These are phyloP conservation scores for Torymus auratus DNA, from an alignment of 2,888 invertebrate species.

Conservation along the genomic window DNA sequence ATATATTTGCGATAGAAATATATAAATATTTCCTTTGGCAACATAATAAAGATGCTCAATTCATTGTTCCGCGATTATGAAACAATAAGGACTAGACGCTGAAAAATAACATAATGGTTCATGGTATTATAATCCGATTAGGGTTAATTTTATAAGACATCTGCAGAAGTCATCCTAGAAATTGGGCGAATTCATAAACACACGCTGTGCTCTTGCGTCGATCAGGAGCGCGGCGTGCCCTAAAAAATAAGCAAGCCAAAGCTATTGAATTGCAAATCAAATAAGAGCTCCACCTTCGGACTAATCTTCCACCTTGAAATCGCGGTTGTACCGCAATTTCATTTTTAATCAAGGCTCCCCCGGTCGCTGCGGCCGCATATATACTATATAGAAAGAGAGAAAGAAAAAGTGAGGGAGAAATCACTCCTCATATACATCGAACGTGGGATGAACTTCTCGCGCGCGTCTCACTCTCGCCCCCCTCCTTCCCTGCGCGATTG, in stretches of 20 bases:
- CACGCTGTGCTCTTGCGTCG: too few relatives aligned
- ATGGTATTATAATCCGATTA: too few relatives aligned
- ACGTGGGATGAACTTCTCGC: slow-evolving; percentile 64
- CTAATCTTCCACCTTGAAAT: slow-evolving; percentile 70
- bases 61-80: too few relatives aligned
- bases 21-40: too few relatives aligned
- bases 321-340: slow-evolving; percentile 67
- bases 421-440: slow-evolving; percentile 63
- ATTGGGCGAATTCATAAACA: too few relatives aligned
- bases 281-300: slow-evolving; percentile 62
- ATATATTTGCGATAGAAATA: too few relatives aligned
- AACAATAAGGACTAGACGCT: too few relatives aligned
- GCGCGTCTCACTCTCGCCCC: slow-evolving; percentile 55
- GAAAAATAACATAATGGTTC: too few relatives aligned
- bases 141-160: too few relatives aligned
- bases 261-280: slow-evolving; percentile 69
- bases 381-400: slow-evolving; percentile 37
- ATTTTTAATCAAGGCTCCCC: slow-evolving; percentile 70
- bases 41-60: too few relatives aligned
- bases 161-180: too few relatives aligned
- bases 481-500: slow-evolving; percentile 50
- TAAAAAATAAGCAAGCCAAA: slow-evolving; percentile 59
- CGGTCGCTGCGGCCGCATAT: slow-evolving; percentile 42
- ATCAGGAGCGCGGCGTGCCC: too few relatives aligned
- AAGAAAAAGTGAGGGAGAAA: slow-evolving; percentile 55